Evolutionary conservation across 2,113 vertebrate genomes (phyloP).

Genomic region (Heterocephalus glaber): DNA sequence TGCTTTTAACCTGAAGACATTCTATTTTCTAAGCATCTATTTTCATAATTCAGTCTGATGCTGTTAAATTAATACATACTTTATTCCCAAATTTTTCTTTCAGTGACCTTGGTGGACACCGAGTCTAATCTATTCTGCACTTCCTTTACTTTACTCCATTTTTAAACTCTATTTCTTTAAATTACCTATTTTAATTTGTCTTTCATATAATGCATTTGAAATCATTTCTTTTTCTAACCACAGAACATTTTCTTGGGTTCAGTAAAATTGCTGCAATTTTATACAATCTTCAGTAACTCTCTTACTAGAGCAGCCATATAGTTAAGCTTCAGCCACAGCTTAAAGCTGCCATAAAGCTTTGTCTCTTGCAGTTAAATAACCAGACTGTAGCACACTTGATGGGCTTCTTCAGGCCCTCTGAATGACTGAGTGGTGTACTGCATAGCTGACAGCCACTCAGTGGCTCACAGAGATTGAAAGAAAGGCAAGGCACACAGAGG

Average conservation of each 20-base stretch:
- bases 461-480: background rate
- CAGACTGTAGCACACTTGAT: background rate
- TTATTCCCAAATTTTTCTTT: background rate
- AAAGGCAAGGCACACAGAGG: background rate
- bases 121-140: background rate
- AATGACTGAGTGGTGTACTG: background rate
- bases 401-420: background rate
- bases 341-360: slow-evolving; percentile 31
- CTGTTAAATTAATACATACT: slow-evolving; percentile 36
- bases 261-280: slow-evolving; percentile 67
- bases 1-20: slow-evolving; percentile 31
- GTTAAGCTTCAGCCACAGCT: background rate
- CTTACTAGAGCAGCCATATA: background rate
- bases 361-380: slow-evolving; percentile 17
- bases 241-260: slow-evolving; percentile 56
- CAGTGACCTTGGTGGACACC: background rate
- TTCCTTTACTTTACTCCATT: background rate
- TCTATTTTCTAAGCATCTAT: slow-evolving; percentile 39
- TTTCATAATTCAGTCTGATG: background rate
- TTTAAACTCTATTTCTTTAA: slow-evolving; percentile 21
- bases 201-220: slow-evolving; percentile 51
- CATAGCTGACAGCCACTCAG: background rate
- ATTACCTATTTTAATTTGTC: slow-evolving; percentile 63
- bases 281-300: background rate
- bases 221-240: slow-evolving; percentile 56